Conservation (phyloP, 2,888 invertebrate species). For the Leptopterna dolabrata region DNA sequence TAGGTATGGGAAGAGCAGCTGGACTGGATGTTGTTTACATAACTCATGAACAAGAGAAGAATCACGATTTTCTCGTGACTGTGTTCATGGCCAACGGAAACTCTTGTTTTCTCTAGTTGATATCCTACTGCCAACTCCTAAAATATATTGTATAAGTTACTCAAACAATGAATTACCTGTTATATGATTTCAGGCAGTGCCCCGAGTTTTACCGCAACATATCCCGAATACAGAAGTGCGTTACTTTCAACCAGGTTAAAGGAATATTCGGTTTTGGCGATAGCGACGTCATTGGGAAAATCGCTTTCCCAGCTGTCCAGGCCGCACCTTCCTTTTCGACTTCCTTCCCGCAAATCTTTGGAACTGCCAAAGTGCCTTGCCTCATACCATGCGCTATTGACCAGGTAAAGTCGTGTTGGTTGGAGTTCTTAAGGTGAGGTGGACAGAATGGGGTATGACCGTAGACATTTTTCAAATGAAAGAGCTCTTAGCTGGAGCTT, state of each 20-base stretch:
- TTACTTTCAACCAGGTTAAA: conserved; percentile 97
- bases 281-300: conserved; percentile 96
- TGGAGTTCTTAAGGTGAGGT: not conserved
- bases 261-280: conserved; percentile 98
- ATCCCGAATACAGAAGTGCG: conserved; percentile 90
- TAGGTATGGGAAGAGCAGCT: no score
- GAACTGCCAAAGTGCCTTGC: conserved; percentile 77
- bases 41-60: no score
- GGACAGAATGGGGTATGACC: no score
- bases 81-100: no score
- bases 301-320: conserved; percentile 95
- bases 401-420: conserved; percentile 73
- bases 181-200: conserved; percentile 72
- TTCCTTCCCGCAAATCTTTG: conserved; percentile 92
- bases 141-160: no score
- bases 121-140: no score
- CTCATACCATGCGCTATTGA: conserved; percentile 99
- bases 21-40: no score
- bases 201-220: conserved; percentile 95
- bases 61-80: no score
- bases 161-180: no score
- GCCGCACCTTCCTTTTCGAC: conserved; percentile 94
- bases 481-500: no score
- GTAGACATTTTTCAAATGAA: no score
- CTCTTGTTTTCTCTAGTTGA: no score